Conservation (phyloP, 2,797 vertebrate genomes). For the Sphenopsis melanotis region DNA sequence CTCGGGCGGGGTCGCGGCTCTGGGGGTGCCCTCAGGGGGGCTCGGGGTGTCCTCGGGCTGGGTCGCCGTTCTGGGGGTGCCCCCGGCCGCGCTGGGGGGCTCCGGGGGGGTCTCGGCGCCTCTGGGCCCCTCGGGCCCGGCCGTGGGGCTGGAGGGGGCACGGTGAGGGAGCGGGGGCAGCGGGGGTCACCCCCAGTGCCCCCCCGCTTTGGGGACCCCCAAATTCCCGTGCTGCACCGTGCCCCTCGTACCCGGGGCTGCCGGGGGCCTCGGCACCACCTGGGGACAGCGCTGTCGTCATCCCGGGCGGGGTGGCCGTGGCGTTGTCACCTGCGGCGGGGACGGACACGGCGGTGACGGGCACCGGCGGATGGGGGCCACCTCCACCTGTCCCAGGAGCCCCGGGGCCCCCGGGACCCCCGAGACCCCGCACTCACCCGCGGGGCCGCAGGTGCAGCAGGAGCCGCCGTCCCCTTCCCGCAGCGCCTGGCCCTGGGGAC, state of each 20-base stretch:
- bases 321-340: slow-evolving; percentile 26
- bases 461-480: slow-evolving; percentile 71
- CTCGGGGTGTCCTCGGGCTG: not conserved
- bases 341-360: no score
- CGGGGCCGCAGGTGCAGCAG: slow-evolving; percentile 82
- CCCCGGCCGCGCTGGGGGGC: no score
- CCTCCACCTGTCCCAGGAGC: no score
- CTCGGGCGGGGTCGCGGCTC: not conserved
- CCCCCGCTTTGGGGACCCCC: not conserved
- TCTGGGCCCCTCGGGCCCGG: not conserved
- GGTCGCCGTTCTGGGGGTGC: not conserved
- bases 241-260: not conserved
- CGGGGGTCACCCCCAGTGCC: no score
- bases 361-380: no score
- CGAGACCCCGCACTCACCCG: slow-evolving; percentile 55
- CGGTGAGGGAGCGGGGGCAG: no score
- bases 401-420: no score
- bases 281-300: not conserved
- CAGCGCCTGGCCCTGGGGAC: slow-evolving; percentile 82
- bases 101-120: no score
- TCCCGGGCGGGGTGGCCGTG: not conserved
- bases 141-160: no score
- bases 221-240: not conserved
- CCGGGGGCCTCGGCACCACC: not conserved
- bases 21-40: not conserved